Conservation (phyloP, 2,797 vertebrate genomes). For the Chrosomus eos region DNA sequence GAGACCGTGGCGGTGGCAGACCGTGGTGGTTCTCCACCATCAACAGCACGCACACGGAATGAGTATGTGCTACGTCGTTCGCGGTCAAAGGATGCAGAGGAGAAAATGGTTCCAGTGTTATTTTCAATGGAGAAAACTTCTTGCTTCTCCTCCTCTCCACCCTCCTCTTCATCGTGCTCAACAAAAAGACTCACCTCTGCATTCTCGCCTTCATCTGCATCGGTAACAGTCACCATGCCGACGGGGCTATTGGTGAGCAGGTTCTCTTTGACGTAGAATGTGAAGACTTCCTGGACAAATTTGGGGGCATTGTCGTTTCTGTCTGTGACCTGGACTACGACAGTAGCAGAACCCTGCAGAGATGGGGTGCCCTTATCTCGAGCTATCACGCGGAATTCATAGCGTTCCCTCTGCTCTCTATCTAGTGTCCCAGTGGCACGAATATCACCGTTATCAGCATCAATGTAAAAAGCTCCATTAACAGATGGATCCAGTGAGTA, state of each 20-base stretch:
- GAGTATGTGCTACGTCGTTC: slow-evolving; percentile 92
- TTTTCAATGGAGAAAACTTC: slow-evolving; percentile 90
- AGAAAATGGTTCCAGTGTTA: slow-evolving; percentile 96
- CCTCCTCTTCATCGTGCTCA: slow-evolving; percentile 79
- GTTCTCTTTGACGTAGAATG: slow-evolving; percentile 96
- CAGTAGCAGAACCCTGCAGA: slow-evolving; percentile 87
- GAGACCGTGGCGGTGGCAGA: slow-evolving; percentile 93
- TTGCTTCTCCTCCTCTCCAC: slow-evolving; percentile 67
- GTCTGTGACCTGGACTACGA: slow-evolving; percentile 90
- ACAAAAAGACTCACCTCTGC: slow-evolving; percentile 91
- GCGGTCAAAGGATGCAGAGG: slow-evolving; percentile 89
- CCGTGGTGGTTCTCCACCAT: slow-evolving; percentile 88
- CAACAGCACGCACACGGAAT: slow-evolving; percentile 92
- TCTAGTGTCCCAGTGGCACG: slow-evolving; percentile 86
- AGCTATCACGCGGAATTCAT: slow-evolving; percentile 90
- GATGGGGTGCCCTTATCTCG: slow-evolving; percentile 89
- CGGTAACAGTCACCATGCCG: slow-evolving; percentile 96
- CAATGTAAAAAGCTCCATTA: slow-evolving; percentile 87
- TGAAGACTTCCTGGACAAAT: slow-evolving; percentile 96
- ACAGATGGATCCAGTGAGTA: slow-evolving; percentile 87
- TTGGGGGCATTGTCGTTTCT: slow-evolving; percentile 94
- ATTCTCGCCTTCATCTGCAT: slow-evolving; percentile 92
- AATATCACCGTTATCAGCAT: slow-evolving; percentile 91
- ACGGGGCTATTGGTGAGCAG: slow-evolving; percentile 94
- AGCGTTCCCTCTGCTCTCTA: slow-evolving; percentile 87